Conservation (phyloP, 2,113 vertebrate species). For the Salvator merianae region DNA sequence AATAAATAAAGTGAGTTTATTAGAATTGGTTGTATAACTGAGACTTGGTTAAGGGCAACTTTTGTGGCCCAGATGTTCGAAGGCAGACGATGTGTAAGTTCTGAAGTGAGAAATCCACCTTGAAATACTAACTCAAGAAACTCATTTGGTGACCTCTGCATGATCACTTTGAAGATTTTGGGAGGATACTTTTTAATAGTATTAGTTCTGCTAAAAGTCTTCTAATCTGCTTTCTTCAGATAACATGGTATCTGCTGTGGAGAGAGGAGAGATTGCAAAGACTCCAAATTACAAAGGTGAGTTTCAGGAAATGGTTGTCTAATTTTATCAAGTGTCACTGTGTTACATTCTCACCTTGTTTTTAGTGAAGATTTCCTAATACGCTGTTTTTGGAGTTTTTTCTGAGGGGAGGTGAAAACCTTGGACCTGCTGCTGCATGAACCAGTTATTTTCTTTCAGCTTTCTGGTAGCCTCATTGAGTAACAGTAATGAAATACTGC, state of each 20-base stretch:
- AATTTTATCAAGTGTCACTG: not conserved
- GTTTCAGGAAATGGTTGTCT: not conserved
- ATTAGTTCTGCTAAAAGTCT: not conserved
- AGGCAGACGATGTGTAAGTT: not conserved
- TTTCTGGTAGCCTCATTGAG: too few relatives aligned
- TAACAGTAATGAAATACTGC: not conserved
- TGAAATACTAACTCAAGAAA: not conserved
- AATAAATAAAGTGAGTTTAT: too few relatives aligned
- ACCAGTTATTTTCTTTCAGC: not conserved
- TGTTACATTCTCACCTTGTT: not conserved
- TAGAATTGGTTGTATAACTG: too few relatives aligned
- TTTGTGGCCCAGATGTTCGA: not conserved
- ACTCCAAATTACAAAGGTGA: slow-evolving; percentile 13
- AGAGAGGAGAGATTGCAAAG: not conserved
- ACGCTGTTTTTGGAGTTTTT: too few relatives aligned
- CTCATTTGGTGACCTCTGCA: not conserved
- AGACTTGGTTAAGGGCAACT: too few relatives aligned
- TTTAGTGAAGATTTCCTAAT: not conserved
- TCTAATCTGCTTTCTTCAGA: not conserved
- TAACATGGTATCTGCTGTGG: not conserved
- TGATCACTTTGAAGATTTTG: not conserved
- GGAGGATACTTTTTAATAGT: not conserved
- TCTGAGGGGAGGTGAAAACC: not conserved
- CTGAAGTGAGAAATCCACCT: not conserved
- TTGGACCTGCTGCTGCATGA: not conserved